Evolutionary conservation across 2,888 invertebrate genomes (phyloP).

Genomic region (Lordiphosa andalusiaca): DNA sequence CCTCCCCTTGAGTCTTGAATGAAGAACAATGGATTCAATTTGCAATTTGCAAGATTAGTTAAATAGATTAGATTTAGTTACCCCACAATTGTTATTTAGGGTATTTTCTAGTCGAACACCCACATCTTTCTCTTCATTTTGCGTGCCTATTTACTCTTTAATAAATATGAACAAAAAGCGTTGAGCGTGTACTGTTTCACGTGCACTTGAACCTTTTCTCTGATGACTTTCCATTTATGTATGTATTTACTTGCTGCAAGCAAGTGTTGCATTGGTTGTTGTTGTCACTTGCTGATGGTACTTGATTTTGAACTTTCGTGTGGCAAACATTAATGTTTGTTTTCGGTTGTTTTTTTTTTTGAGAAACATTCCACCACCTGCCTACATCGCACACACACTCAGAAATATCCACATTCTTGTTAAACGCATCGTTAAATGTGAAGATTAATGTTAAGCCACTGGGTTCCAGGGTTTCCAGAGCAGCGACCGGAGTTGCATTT

Average conservation of each 20-base stretch:
- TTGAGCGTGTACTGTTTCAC: slow-evolving; percentile 51
- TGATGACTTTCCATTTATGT: slow-evolving; percentile 21
- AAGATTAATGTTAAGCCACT: slow-evolving; percentile 48
- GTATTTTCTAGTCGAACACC: neutral
- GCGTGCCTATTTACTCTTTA: slow-evolving; percentile 43
- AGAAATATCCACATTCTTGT: slow-evolving; percentile 39
- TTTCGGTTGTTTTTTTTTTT: no score
- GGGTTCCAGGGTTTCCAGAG: slow-evolving; percentile 11
- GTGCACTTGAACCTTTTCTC: slow-evolving; percentile 15
- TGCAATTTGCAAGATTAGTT: no score
- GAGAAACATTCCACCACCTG: slow-evolving; percentile 12
- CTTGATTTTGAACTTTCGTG: slow-evolving; percentile 36
- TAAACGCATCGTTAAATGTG: slow-evolving; percentile 56
- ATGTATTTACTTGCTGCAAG: slow-evolving; percentile 37
- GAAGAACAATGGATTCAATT: no score
- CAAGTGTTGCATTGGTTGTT: no score
- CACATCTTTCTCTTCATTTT: slow-evolving; percentile 8
- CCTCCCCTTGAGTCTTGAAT: no score
- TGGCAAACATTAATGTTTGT: slow-evolving; percentile 7
- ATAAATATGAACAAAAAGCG: slow-evolving; percentile 53
- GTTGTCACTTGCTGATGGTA: slow-evolving; percentile 3
- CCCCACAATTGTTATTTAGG: neutral
- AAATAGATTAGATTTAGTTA: no score
- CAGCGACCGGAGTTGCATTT: slow-evolving; percentile 7
- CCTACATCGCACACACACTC: neutral